Evolutionary conservation across 2,797 vertebrate genomes (phyloP).

Genomic region (Xiphorhynchus erythropygius): DNA sequence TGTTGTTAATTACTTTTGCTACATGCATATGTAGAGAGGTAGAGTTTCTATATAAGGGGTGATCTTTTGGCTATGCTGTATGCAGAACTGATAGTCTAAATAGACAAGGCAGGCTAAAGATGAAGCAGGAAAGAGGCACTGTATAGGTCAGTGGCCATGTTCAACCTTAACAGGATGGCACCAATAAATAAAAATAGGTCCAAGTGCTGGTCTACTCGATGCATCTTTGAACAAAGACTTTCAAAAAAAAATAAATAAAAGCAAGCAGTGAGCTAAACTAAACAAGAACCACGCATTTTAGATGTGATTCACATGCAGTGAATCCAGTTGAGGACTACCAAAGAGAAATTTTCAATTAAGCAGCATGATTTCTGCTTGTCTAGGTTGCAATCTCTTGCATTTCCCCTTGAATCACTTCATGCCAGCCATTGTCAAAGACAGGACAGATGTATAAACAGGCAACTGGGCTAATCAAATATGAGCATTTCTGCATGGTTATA

Average conservation of each 20-base stretch:
- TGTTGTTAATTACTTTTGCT: neutral
- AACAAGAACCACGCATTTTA: neutral
- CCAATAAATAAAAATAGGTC: neutral
- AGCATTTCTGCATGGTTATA: neutral
- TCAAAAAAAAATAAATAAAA: neutral
- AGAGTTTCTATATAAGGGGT: neutral
- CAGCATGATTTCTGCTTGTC: neutral
- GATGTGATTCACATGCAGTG: neutral
- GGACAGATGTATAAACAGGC: neutral
- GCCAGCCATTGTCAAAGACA: neutral
- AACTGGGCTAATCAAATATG: neutral
- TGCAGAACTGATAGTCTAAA: neutral
- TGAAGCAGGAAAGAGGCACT: neutral
- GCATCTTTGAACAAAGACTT: neutral
- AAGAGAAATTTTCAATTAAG: neutral
- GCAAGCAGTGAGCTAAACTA: neutral
- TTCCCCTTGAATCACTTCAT: neutral
- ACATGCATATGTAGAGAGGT: neutral
- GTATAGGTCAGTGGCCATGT: neutral
- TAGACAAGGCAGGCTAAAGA: neutral
- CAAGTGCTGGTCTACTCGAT: neutral
- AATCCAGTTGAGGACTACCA: neutral
- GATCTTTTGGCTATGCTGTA: neutral
- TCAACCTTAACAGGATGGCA: neutral
- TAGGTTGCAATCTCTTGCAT: neutral